Evolutionary conservation across 2,113 vertebrate species (phyloP).

Genomic region (Clarias macrocephalus): DNA sequence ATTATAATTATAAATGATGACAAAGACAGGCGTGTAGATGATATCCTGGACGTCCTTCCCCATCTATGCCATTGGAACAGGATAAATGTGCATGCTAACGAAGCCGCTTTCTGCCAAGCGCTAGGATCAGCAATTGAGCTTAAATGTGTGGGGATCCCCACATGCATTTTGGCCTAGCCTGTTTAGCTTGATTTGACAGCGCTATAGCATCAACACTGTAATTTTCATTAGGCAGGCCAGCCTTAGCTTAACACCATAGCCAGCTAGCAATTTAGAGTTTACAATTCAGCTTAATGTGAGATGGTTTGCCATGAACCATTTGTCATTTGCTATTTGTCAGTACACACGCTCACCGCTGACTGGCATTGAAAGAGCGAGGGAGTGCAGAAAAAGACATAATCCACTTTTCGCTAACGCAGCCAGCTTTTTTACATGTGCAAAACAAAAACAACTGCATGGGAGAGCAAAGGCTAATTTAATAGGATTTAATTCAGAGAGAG

Average conservation of each 20-base stretch:
- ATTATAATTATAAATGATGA: slow-evolving; percentile 44
- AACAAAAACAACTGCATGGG: slow-evolving; percentile 55
- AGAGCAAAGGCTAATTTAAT: slow-evolving; percentile 57
- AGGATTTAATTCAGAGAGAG: slow-evolving; percentile 52
- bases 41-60: slow-evolving; percentile 12
- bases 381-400: slow-evolving; percentile 49
- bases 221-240: slow-evolving; percentile 58
- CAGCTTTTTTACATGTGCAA: slow-evolving; percentile 48
- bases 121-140: slow-evolving; percentile 42
- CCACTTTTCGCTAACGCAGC: slow-evolving; percentile 50
- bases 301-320: slow-evolving; percentile 29
- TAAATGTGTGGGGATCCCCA: slow-evolving; percentile 43
- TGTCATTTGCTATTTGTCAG: slow-evolving; percentile 35
- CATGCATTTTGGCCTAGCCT: slow-evolving; percentile 29
- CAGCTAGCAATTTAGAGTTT: slow-evolving; percentile 46
- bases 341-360: slow-evolving; percentile 12
- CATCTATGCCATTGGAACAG: not conserved
- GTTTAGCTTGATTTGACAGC: slow-evolving; percentile 50
- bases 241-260: slow-evolving; percentile 28
- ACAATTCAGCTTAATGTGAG: slow-evolving; percentile 44
- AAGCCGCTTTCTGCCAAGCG: not conserved
- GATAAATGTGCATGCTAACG: slow-evolving; percentile 15
- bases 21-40: slow-evolving; percentile 11
- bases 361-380: slow-evolving; percentile 32
- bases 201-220: slow-evolving; percentile 50